Conservation (phyloP, 2,113 vertebrate species). For the Vanacampus margaritifer region DNA sequence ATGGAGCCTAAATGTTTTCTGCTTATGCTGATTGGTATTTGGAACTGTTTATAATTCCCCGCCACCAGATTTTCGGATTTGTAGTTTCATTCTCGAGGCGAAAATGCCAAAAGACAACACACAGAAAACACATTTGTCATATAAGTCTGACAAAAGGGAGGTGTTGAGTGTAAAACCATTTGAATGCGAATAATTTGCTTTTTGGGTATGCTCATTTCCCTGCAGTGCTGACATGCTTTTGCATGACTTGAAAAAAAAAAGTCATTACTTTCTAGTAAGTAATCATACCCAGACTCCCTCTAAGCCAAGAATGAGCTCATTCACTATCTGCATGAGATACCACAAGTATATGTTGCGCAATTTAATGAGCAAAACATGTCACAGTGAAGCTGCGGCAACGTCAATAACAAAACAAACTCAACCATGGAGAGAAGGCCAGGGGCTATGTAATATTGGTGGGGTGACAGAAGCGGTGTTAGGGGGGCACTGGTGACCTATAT, state of each 20-base stretch:
- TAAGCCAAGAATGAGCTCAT: constrained; percentile 10
- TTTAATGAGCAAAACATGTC: constrained; percentile 17
- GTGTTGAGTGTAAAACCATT: too few species aligned
- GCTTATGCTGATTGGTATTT: too few species aligned
- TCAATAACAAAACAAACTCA: constrained; percentile 28
- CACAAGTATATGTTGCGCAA: constrained; percentile 18
- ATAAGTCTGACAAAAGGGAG: too few species aligned
- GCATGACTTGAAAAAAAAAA: neutral
- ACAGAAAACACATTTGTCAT: too few species aligned
- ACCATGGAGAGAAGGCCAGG: constrained; percentile 17
- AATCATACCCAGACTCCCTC: neutral
- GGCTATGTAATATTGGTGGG: constrained; percentile 31
- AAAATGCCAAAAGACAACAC: too few species aligned
- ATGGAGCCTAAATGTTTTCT: too few species aligned
- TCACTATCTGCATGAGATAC: constrained; percentile 3
- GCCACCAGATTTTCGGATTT: too few species aligned
- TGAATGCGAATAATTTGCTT: too few species aligned
- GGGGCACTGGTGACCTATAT: constrained; percentile 45
- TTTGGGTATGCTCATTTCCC: neutral
- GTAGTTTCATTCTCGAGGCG: too few species aligned
- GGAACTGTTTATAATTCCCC: too few species aligned
- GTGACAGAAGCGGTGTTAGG: neutral
- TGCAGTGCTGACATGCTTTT: neutral
- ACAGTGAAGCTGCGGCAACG: constrained; percentile 23
- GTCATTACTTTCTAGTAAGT: neutral